These are phyloP conservation scores for Heliconius himera DNA, from an alignment of 1,140 invertebrate genomes.

Conservation along the genomic window DNA sequence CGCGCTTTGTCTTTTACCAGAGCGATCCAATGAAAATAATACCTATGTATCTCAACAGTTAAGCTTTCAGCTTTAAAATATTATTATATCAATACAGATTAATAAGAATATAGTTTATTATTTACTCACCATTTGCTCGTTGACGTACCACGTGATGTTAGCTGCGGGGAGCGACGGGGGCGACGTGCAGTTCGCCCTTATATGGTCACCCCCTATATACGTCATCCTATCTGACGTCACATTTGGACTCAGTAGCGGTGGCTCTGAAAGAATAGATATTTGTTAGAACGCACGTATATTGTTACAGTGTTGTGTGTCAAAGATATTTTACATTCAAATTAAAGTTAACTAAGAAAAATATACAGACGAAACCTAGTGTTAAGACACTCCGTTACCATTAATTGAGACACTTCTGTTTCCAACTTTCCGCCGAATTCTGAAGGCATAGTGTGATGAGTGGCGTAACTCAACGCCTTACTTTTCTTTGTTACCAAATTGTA, in stretches of 20 bases:
- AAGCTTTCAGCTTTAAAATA: background rate
- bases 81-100: background rate
- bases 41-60: too few species aligned
- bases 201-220: constrained; percentile 77
- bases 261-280: constrained; percentile 64
- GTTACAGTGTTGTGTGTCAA: background rate
- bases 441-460: background rate
- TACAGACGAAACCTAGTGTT: too few species aligned
- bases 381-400: too few species aligned
- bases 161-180: constrained; percentile 82
- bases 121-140: constrained; percentile 83
- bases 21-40: too few species aligned
- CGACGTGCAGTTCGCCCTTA: constrained; percentile 81
- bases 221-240: constrained; percentile 80
- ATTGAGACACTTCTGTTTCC: too few species aligned
- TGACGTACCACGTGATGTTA: constrained; percentile 86
- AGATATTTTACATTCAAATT: too few species aligned
- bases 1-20: too few species aligned
- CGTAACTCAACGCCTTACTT: background rate
- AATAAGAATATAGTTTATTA: background rate
- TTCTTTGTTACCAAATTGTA: too few species aligned
- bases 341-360: too few species aligned
- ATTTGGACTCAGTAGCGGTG: constrained; percentile 79
- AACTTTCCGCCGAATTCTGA: too few species aligned
- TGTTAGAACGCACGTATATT: background rate